Percentiles rank a stretch among this genome's conserved stretches.
These are phyloP conservation scores for Eumacrocentrus americanus DNA, from an alignment of 2,888 invertebrate species.

Conservation along the genomic window DNA sequence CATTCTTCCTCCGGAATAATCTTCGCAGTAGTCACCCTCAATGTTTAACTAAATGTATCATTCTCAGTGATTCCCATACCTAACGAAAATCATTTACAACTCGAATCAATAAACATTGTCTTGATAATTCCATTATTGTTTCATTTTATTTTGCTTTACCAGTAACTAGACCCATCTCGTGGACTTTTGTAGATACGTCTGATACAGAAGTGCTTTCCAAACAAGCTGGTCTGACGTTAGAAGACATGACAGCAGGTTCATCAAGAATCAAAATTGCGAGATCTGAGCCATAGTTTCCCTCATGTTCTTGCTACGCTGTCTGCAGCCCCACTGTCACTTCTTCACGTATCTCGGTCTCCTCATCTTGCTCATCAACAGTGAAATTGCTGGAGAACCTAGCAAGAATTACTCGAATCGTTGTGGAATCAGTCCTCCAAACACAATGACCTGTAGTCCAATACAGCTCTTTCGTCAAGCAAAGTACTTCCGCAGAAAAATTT, in stretches of 20 bases:
- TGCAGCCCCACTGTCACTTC: conserved; percentile 62
- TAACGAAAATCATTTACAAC: too few relatives aligned
- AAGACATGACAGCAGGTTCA: conserved; percentile 58
- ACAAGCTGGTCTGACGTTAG: conserved; percentile 64
- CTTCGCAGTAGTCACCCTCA: conserved; percentile 63
- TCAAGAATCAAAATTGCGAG: conserved; percentile 64
- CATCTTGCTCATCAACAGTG: conserved; percentile 38
- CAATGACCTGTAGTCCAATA: conserved; percentile 63
- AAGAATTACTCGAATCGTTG: conserved; percentile 51
- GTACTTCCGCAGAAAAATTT: conserved; percentile 67
- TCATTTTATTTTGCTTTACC: conserved; percentile 39
- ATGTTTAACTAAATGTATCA: conserved; percentile 62
- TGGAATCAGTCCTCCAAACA: conserved; percentile 55
- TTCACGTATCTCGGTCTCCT: conserved; percentile 51
- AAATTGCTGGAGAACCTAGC: conserved; percentile 57
- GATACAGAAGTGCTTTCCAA: conserved; percentile 55
- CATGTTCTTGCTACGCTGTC: conserved; percentile 62
- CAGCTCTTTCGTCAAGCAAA: conserved; percentile 61
- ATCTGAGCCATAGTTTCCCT: conserved; percentile 66
- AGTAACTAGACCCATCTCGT: conserved; percentile 43
- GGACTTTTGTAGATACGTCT: conserved; percentile 34
- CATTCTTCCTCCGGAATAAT: conserved; percentile 66
- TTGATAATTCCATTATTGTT: background rate
- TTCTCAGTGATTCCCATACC: conserved; percentile 70
- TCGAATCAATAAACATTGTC: too few relatives aligned